Conservation (phyloP, 2,797 vertebrate species). For the Dendrocincla fuliginosa region DNA sequence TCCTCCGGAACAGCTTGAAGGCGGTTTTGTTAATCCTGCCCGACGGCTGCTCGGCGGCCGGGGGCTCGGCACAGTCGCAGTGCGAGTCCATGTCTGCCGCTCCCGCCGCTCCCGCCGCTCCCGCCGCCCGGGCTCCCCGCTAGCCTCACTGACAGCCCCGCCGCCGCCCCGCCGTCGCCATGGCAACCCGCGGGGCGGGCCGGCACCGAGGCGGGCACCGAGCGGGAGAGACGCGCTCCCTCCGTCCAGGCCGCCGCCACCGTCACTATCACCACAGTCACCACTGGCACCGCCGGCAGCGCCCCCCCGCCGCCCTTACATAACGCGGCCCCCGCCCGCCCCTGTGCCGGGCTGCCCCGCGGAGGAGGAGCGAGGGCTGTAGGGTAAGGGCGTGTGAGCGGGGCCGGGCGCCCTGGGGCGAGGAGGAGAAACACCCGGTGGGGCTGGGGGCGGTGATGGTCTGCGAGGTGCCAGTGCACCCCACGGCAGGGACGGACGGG, state of each 20-base stretch:
- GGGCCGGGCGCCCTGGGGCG: not conserved
- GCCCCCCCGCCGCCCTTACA: slow-evolving; percentile 49
- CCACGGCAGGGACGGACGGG: not conserved
- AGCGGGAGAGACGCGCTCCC: too few relatives aligned
- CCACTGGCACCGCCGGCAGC: slow-evolving; percentile 5
- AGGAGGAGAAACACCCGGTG: not conserved
- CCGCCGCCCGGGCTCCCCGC: slow-evolving; percentile 62
- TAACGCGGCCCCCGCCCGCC: slow-evolving; percentile 5
- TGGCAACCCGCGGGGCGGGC: slow-evolving; percentile 65
- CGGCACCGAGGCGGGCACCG: too few relatives aligned
- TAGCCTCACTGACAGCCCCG: slow-evolving; percentile 76
- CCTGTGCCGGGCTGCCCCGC: not conserved
- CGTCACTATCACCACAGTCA: too few relatives aligned
- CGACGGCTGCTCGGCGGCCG: slow-evolving; percentile 87
- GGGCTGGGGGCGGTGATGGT: too few relatives aligned
- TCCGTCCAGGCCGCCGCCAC: too few relatives aligned
- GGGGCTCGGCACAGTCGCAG: slow-evolving; percentile 84
- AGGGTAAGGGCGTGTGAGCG: not conserved
- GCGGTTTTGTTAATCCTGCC: slow-evolving; percentile 97
- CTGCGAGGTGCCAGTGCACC: not conserved
- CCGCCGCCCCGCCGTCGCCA: slow-evolving; percentile 78
- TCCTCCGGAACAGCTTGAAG: slow-evolving; percentile 95
- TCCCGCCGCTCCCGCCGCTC: slow-evolving; percentile 18
- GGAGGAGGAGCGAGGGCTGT: too few relatives aligned
- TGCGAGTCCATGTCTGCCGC: slow-evolving; percentile 90